Base-by-base conservation (phyloP, 2,888 invertebrate species). In the Athalia rosae region DNA sequence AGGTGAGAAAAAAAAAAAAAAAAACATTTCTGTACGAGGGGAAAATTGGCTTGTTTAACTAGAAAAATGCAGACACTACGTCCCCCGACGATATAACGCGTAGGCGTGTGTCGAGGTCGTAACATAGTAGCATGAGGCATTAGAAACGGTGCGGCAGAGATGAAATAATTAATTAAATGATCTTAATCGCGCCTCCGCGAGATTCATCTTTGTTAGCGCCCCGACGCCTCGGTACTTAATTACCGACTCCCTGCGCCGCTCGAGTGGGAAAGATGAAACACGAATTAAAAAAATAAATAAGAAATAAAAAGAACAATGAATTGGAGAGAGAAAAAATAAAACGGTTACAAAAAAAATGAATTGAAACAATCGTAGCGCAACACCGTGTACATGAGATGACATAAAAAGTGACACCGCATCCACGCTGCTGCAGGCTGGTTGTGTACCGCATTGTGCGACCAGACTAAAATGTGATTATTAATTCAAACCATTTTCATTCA, bases 111-210 rank as follows among this genome's bases (percentile, higher is more conserved):
- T 67, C 67, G 53, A 67, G 67, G 67, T 53, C 53, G 5, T n/a
- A 53, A n/a, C 53, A n/a, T n/a, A 4, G 53, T 9, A 41, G 56
- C 1, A 41, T 50, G 28, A 11, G n/a, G 45, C 43, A 45, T 45
- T 58, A 9, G 9, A 6, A 41, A 13, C 7, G 43, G 58, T 5
- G 50, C n/a, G 13, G 8, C 28, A 61, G 15, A 71, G 58, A 71
- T 71, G 58, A 71, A 45, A 71, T 71, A 71, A 71, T 71, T 71
- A 71, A 71, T 71, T 58, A 56, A 71, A 71, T 71, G 71, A 71
- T 71, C 71, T 58, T 58, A 71, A 71, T 71, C 71, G 45, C n/a
- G 43, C 71, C 13, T 45, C 58, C 6, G 43, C 43, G 71, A 71
- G 71, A 71, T 71, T 71, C 71, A 71, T 71, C 71, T 71, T 71